Percentiles rank a stretch among this genome's conserved stretches.
Conservation (phyloP, 2,113 vertebrate genomes). For the Ciconia stormi region DNA sequence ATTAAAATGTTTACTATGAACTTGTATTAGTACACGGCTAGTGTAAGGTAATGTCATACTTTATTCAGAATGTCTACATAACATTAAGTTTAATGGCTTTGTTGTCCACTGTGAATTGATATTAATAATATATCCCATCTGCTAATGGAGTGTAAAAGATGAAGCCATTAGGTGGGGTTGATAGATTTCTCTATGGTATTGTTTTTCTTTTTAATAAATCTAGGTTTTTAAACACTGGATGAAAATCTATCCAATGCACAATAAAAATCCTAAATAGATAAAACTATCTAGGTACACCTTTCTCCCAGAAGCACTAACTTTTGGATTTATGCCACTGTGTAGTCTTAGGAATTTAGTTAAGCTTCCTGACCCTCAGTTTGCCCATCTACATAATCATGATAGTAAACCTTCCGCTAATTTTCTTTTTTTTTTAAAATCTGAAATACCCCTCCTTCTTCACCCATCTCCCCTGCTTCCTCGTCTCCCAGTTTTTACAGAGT, state of each 20-base stretch:
- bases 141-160: neutral
- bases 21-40: neutral
- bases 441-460: neutral
- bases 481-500: neutral
- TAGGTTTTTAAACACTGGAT: neutral
- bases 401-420: neutral
- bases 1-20: neutral
- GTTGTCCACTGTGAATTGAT: neutral
- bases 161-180: neutral
- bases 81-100: neutral
- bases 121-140: neutral
- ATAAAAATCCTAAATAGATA: neutral
- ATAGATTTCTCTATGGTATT: neutral
- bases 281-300: neutral
- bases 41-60: neutral
- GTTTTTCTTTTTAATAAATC: neutral
- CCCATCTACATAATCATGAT: neutral
- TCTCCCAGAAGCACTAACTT: neutral
- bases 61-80: neutral
- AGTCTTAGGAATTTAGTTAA: neutral
- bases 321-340: neutral
- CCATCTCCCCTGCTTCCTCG: neutral
- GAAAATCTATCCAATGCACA: neutral
- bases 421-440: neutral
- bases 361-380: neutral